Percentiles rank a stretch among this genome's conserved stretches.
phyloP scores from a whole-genome alignment of 2,797 vertebrate species.

The Tympanoctomys barrerae region DNA sequence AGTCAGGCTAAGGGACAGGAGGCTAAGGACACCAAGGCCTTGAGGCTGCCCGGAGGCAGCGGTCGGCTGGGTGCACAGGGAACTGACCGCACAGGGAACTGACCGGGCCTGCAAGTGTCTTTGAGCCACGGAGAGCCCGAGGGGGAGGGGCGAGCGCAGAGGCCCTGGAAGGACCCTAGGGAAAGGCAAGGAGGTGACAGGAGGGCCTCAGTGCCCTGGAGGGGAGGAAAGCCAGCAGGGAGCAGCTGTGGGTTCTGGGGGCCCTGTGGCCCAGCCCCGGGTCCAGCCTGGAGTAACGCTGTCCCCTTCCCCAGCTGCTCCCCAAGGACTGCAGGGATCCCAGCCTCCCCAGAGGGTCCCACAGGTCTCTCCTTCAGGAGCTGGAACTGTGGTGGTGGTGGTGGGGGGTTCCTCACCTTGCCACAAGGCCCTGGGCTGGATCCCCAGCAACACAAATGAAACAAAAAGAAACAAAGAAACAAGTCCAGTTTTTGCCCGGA shows the following conservation, averaged over 20 bases:
- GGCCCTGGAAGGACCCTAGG: neutral
- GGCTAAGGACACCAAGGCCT: neutral
- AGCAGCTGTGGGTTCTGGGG: too few species aligned
- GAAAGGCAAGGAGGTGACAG: neutral
- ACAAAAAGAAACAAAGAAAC: neutral
- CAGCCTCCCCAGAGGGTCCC: neutral
- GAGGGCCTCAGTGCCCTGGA: neutral
- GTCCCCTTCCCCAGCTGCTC: neutral
- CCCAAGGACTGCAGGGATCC: neutral
- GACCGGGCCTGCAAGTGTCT: neutral
- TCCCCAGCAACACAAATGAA: neutral
- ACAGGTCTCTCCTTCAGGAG: neutral
- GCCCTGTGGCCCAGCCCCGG: too few species aligned
- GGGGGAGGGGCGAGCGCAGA: neutral
- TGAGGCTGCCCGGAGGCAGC: neutral
- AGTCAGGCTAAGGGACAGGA: slow-evolving; percentile 17
- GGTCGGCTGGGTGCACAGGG: neutral
- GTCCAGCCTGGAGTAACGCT: neutral
- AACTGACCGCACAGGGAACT: neutral
- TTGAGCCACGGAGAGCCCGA: neutral
- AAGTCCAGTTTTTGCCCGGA: neutral
- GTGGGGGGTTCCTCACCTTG: too few species aligned
- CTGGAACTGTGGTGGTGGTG: too few species aligned
- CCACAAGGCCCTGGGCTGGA: neutral
- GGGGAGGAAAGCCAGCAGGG: neutral